Evolutionary conservation across 2,113 vertebrate species (phyloP), one percentile per base, ranked within the genome.

Genomic region (Aramus guarauna): DNA sequence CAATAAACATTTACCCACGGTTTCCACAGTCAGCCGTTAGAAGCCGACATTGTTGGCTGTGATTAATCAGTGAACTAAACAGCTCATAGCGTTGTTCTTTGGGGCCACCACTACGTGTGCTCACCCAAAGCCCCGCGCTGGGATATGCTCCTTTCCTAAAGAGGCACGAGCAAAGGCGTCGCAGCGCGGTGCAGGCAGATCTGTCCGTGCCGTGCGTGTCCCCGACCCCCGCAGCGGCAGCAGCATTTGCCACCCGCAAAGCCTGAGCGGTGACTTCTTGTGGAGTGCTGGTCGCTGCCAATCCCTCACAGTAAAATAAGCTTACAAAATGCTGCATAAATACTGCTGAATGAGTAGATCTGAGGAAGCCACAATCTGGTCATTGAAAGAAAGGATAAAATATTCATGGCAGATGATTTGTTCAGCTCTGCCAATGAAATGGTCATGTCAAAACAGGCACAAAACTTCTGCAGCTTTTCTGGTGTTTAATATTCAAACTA

Each of bases 61-160:
- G 52, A 59, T 74, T 75, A 36, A 83, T n/a, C 36, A n/a, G 32
- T 18, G 39, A 92, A 39, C 14, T 36, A 6, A 47, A 7, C 14
- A 55, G 19, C 48, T 45, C 27, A 52, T 43, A 16, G 0, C 0
- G 11, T 4, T 45, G 55, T 36, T 68, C 39, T 30, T 9, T 2
- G 48, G 21, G 47, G 17, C 26, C 58, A 13, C 27, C 15, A 3
- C 27, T 18, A 5, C 0, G 8, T 27, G 50, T 36, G 52, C 52
- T 30, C 41, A 7, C 23, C 22, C 68, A 27, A 32, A 19, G 12
- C 19, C 30, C 16, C 0, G 0, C 0, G 0, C 34, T 30, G 37
- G 41, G 12, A 20, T 23, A 3, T 5, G 12, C 23, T 19, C 59
- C 37, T 64, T 15, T 41, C 29, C 30, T 11, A 4, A 0, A 1